phyloP scores from a whole-genome alignment of 2,888 invertebrate species.

The Pterostichus madidus region DNA sequence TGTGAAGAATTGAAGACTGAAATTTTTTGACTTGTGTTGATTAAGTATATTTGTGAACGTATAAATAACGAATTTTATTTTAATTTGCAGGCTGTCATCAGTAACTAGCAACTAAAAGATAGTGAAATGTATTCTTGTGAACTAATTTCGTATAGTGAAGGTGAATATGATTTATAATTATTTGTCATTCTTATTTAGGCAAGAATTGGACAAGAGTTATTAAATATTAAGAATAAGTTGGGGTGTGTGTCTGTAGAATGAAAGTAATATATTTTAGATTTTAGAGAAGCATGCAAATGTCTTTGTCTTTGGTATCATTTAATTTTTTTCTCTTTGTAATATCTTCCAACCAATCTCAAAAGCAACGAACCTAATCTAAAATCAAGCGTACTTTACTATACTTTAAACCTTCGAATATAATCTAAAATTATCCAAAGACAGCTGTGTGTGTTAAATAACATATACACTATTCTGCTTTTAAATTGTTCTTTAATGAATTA shows the following conservation, averaged over 20 bases:
- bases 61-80: slow-evolving; percentile 17
- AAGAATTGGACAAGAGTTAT: slow-evolving; percentile 22
- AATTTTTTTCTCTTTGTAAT: not conserved
- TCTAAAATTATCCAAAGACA: slow-evolving; percentile 22
- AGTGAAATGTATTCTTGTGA: slow-evolving; percentile 47
- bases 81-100: slow-evolving; percentile 41
- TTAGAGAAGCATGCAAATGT: slow-evolving; percentile 35
- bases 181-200: slow-evolving; percentile 3
- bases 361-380: slow-evolving; percentile 11
- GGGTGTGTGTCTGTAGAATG: slow-evolving; percentile 42
- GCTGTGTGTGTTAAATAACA: slow-evolving; percentile 26
- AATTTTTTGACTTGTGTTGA: not conserved
- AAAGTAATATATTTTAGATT: slow-evolving; percentile 35
- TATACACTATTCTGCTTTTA: slow-evolving; percentile 39
- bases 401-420: not conserved
- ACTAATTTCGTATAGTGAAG: slow-evolving; percentile 33
- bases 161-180: slow-evolving; percentile 44
- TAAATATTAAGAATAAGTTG: slow-evolving; percentile 3
- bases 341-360: not conserved
- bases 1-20: not conserved
- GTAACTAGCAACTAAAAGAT: slow-evolving; percentile 48
- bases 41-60: not conserved
- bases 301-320: slow-evolving; percentile 42
- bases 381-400: not conserved
- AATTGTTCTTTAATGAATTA: slow-evolving; percentile 23